Base-by-base conservation (phyloP, 1,140 invertebrate genomes). In the Caenorhabditis elegans region DNA sequence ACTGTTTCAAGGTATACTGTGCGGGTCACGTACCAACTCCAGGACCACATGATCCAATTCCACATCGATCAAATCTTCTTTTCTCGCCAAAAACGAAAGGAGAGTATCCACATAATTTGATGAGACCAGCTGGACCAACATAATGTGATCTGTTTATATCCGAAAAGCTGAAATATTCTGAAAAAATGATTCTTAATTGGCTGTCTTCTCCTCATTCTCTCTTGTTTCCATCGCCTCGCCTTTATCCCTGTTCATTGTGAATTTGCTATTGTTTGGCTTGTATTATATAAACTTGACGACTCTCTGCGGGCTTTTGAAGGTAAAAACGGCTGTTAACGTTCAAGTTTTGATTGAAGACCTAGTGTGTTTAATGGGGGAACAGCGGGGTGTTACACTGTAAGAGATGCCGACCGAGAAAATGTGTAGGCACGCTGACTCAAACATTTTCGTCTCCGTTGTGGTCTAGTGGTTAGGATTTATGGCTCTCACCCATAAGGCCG, bases 401-500 rank as follows among this genome's bases (percentile, higher is more conserved):
- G n/a, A n/a, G n/a, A n/a, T n/a, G n/a, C n/a, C n/a, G n/a, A n/a
- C n/a, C n/a, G n/a, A n/a, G n/a, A n/a, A n/a, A n/a, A n/a, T n/a
- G n/a, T n/a, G n/a, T n/a, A n/a, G n/a, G n/a, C n/a, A n/a, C n/a
- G n/a, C n/a, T n/a, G n/a, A n/a, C n/a, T n/a, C n/a, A n/a, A n/a
- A n/a, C n/a, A n/a, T n/a, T n/a, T n/a, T n/a, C n/a, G 46, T 76
- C 39, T 80, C 78, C 78, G 53, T 65, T 84, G 83, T 84, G 80
- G 83, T 84, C 83, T 84, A 84, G 83, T 84, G 93, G 93, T 92
- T 93, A 94, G 93, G 93, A 94, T 93, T 93, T 92, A 93, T 93
- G 93, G 93, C 93, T 94, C 92, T 93, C 93, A 93, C 93, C 93
- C 93, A 93, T 92, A 92, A 93, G 93, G 93, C 93, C 93, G 93